Conservation (phyloP, 2,888 invertebrate species). For the Trichogramma evanescens region DNA sequence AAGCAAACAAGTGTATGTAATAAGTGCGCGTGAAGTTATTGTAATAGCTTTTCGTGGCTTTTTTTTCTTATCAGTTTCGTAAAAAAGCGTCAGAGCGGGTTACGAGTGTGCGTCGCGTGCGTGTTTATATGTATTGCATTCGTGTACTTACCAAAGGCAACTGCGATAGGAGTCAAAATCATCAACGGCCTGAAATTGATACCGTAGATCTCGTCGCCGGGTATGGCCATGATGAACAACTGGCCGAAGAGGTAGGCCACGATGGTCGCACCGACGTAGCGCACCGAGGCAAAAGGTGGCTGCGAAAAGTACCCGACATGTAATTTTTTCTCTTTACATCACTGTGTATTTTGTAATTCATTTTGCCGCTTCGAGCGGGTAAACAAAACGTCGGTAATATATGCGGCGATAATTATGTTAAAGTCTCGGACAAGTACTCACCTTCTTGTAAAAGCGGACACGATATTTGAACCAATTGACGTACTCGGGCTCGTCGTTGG, state of each 20-base stretch:
- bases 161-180: constrained; percentile 64
- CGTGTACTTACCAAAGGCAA: constrained; percentile 59
- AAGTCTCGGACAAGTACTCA: constrained; percentile 35
- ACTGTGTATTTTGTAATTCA: no score
- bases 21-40: no score
- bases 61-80: no score
- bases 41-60: no score
- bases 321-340: neutral
- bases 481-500: constrained; percentile 66
- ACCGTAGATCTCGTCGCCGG: constrained; percentile 64
- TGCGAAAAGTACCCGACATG: constrained; percentile 42
- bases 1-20: neutral
- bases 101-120: no score
- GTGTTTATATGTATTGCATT: no score
- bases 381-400: no score
- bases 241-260: constrained; percentile 78
- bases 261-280: constrained; percentile 70
- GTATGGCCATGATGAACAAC: constrained; percentile 68
- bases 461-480: constrained; percentile 58
- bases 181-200: constrained; percentile 67
- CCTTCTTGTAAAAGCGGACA: constrained; percentile 54
- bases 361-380: no score
- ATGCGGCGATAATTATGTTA: neutral
- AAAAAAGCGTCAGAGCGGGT: no score
- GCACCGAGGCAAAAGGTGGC: constrained; percentile 76